These are phyloP conservation scores for Drosophila kikkawai DNA, from an alignment of 1,140 invertebrate species.

Conservation along the genomic window DNA sequence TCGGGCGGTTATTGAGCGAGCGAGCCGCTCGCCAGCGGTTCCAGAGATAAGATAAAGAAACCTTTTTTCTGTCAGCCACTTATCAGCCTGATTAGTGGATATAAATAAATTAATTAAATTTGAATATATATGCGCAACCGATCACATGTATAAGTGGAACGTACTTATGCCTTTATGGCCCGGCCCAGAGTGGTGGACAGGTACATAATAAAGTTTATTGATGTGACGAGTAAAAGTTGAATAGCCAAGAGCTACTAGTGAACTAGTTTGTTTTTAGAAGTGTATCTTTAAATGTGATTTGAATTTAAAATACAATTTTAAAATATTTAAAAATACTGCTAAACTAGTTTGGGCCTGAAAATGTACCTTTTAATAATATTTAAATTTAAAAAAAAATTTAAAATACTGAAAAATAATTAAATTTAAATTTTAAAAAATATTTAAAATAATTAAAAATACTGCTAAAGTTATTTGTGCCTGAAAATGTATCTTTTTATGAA, in stretches of 20 bases:
- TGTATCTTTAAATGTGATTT: not conserved
- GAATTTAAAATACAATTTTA: not conserved
- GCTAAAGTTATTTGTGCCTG: not conserved
- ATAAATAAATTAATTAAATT: constrained; percentile 84
- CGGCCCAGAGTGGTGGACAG: not conserved
- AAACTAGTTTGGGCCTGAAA: no score
- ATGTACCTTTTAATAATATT: no score
- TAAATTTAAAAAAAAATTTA: not conserved
- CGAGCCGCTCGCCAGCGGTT: not conserved
- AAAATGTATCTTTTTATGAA: no score
- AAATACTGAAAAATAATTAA: no score
- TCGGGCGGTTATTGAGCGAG: constrained; percentile 35
- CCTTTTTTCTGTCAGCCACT: constrained; percentile 44
- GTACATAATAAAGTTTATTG: constrained; percentile 2
- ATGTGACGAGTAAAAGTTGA: constrained; percentile 11
- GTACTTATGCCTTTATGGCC: not conserved
- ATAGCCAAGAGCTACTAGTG: not conserved
- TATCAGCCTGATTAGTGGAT: constrained; percentile 77
- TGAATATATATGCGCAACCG: constrained; percentile 49
- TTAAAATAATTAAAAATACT: no score
- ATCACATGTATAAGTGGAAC: constrained; percentile 21
- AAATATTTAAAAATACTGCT: not conserved
- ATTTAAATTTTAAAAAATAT: no score
- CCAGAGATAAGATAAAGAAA: constrained; percentile 32
- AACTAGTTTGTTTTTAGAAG: not conserved